phyloP scores from a whole-genome alignment of 1,140 invertebrate genomes.

The Panagrolaimus sp. region DNA sequence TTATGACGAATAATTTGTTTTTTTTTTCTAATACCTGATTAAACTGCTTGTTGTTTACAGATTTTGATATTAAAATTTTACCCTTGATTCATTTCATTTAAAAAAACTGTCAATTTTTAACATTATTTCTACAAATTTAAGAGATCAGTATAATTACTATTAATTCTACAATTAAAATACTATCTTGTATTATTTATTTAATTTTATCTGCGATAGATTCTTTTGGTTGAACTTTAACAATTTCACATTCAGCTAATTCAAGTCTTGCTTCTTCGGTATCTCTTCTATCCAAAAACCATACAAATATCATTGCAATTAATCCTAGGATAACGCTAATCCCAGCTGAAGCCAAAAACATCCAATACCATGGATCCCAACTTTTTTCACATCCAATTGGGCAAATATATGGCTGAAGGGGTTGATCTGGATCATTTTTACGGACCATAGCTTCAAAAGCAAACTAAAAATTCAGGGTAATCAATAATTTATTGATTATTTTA shows the following conservation, averaged over 20 bases:
- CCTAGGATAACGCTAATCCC: not conserved
- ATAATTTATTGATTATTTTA: too few species aligned
- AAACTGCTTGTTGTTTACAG: too few species aligned
- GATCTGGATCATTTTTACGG: not conserved
- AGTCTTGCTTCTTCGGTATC: slow-evolving; percentile 1
- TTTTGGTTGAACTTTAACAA: not conserved
- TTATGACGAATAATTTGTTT: too few species aligned
- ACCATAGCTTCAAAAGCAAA: not conserved
- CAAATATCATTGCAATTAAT: not conserved
- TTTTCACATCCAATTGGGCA: slow-evolving; percentile 4
- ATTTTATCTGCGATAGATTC: too few species aligned
- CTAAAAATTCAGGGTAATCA: slow-evolving; percentile 9
- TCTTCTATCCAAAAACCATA: slow-evolving; percentile 2
- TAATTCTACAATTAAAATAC: too few species aligned
- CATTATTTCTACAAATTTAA: too few species aligned
- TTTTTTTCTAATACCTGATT: too few species aligned
- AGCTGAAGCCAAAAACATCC: slow-evolving; percentile 12
- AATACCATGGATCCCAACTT: not conserved
- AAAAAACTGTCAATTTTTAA: too few species aligned
- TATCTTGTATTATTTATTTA: too few species aligned
- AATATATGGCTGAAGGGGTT: not conserved
- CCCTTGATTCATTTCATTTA: too few species aligned
- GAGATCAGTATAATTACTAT: too few species aligned
- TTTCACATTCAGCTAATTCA: slow-evolving; percentile 4
- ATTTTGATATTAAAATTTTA: too few species aligned